Conservation (phyloP, 2,113 vertebrate genomes). For the Equus przewalskii region DNA sequence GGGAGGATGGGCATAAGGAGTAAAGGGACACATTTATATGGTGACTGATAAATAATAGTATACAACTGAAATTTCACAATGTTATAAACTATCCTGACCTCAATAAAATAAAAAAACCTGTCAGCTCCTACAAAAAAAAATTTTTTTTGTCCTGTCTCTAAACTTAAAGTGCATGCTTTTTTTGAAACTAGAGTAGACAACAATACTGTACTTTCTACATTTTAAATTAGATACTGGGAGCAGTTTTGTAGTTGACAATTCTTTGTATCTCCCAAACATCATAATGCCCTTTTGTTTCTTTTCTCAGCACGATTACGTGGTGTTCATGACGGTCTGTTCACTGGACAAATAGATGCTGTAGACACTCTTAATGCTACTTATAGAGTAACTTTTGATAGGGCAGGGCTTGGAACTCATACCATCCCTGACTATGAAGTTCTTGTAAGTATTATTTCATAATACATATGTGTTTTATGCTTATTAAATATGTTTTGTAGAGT, state of each 20-base stretch:
- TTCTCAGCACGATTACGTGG: conserved; percentile 95
- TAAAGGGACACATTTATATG: too few relatives aligned
- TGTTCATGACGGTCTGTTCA: conserved; percentile 97
- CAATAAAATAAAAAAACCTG: too few relatives aligned
- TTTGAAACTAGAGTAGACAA: conserved; percentile 30
- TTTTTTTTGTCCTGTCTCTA: conserved; percentile 40
- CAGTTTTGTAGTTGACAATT: conserved; percentile 12
- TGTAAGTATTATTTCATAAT: conserved; percentile 88
- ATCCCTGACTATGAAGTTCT: conserved; percentile 99
- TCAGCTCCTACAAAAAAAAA: background rate
- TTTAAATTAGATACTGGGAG: conserved; percentile 29
- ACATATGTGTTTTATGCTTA: background rate
- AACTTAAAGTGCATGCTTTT: background rate
- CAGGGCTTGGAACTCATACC: conserved; percentile 97
- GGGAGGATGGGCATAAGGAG: too few relatives aligned
- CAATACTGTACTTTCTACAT: background rate
- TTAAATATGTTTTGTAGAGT: background rate
- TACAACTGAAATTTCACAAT: too few relatives aligned
- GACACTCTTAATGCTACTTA: conserved; percentile 98
- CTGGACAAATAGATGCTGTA: conserved; percentile 98
- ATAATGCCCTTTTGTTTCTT: conserved; percentile 24
- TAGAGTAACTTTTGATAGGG: conserved; percentile 97
- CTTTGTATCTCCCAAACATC: conserved; percentile 26
- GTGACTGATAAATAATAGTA: too few relatives aligned
- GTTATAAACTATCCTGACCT: too few relatives aligned